These are phyloP conservation scores for Idaea dimidiata DNA, from an alignment of 2,888 invertebrate species.

Conservation along the genomic window DNA sequence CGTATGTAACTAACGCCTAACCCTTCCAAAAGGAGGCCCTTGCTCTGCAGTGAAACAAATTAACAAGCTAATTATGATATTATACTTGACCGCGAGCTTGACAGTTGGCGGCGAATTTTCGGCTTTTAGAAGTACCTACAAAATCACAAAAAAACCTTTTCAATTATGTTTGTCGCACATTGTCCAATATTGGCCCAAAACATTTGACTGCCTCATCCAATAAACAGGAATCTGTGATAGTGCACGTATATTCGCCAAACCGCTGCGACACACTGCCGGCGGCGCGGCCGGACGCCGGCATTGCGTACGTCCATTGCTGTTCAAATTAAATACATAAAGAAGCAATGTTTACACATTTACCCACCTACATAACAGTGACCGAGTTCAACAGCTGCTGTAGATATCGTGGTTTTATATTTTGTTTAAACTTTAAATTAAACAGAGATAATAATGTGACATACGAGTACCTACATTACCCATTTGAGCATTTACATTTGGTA, in stretches of 20 bases:
- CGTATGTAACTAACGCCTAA: too few species aligned
- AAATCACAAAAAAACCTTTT: background rate
- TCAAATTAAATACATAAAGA: slow-evolving; percentile 78
- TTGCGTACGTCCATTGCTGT: slow-evolving; percentile 67
- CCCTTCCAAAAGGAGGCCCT: too few species aligned
- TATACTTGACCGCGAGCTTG: too few species aligned
- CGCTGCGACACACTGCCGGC: slow-evolving; percentile 69
- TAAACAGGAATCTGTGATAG: slow-evolving; percentile 36
- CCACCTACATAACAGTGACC: slow-evolving; percentile 20
- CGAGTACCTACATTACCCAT: background rate
- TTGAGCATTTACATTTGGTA: too few species aligned
- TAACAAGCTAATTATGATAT: too few species aligned
- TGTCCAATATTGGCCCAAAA: background rate
- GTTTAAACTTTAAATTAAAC: background rate
- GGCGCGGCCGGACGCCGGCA: slow-evolving; percentile 28
- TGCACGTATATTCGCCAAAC: slow-evolving; percentile 66
- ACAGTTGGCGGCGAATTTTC: too few species aligned
- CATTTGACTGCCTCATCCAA: slow-evolving; percentile 23
- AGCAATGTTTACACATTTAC: slow-evolving; percentile 59
- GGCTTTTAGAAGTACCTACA: too few species aligned
- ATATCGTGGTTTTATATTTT: slow-evolving; percentile 1
- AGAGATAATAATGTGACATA: background rate
- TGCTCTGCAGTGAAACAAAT: too few species aligned
- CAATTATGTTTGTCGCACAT: background rate
- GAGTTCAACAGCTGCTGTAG: background rate